Base-by-base conservation (phyloP, 2,113 vertebrate genomes). In the Electrona antarctica region DNA sequence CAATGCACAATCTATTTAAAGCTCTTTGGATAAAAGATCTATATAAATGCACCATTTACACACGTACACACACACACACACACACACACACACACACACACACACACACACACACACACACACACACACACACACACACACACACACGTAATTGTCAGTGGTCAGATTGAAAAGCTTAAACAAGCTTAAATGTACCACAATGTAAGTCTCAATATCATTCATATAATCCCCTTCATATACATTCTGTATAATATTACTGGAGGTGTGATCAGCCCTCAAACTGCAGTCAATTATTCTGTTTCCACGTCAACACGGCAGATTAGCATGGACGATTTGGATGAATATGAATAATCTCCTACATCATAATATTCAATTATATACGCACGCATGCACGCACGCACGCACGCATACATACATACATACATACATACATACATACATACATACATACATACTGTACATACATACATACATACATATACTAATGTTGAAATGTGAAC, bases 271-370 rank as follows among this genome's bases (percentile, higher is more conserved):
- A 64, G 11, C n/a, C 14, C 7, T 28, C 62, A 41, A 41, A 41
- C 33, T 41, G 33, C 33, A 1, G 7, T 71, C 7, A n/a, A 28
- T 76, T 8, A 45, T 14, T 60, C 52, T 71, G 73, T 58, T 74
- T 77, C 59, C 59, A 61, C 59, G 63, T 69, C 65, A 82, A 80
- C 74, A 50, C 21, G 79, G 58, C 56, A 78, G 75, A 81, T 83
- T 79, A 85, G 57, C 74, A 67, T 57, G 11, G 21, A 56, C 51
- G 61, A 77, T 73, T 8, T 69, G n/a, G 13, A 58, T 65, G 66
- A 76, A 83, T 83, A 67, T 79, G 78, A 65, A 76, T 72, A 73
- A 78, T 55, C 33, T 11, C 9, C 54, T 54, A 1, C 33, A 41
- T 41, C 33, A 41, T 41, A 41, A 41, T 41, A 41, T 41, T 41